These are phyloP conservation scores for Portunus trituberculatus DNA, from an alignment of 1,140 invertebrate genomes.

Conservation along the genomic window DNA sequence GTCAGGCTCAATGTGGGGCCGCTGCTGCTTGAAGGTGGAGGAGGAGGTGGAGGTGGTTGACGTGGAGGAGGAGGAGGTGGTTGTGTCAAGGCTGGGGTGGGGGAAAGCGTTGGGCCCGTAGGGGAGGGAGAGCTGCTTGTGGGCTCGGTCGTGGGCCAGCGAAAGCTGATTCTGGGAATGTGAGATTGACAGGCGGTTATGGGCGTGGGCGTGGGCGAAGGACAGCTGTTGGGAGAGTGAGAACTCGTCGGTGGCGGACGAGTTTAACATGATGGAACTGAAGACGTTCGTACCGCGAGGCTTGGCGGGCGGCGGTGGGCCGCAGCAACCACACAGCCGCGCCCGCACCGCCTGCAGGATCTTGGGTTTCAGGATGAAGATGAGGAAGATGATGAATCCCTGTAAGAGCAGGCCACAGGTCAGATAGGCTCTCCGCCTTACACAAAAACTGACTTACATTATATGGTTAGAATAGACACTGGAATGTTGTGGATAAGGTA, in stretches of 20 bases:
- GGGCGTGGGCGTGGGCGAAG: conserved; percentile 47
- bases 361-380: conserved; percentile 78
- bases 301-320: conserved; percentile 60
- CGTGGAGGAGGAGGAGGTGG: background rate
- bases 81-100: background rate
- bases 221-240: conserved; percentile 70
- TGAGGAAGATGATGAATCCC: conserved; percentile 78
- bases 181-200: conserved; percentile 46
- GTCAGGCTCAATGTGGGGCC: conserved; percentile 25
- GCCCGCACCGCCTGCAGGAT: conserved; percentile 76
- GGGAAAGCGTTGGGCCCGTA: conserved; percentile 1
- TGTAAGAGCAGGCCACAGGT: conserved; percentile 31
- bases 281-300: conserved; percentile 73
- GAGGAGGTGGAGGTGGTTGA: conserved; percentile 1
- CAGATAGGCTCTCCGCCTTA: background rate
- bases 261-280: conserved; percentile 69
- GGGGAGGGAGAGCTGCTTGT: conserved; percentile 44
- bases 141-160: conserved; percentile 3
- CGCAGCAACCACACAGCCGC: conserved; percentile 71
- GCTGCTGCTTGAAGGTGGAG: background rate
- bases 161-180: conserved; percentile 33
- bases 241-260: conserved; percentile 71
- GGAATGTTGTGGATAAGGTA: background rate
- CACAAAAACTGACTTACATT: background rate
- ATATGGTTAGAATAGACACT: background rate